Base-by-base conservation (phyloP, 2,113 vertebrate genomes). In the Oncorhynchus nerka region DNA sequence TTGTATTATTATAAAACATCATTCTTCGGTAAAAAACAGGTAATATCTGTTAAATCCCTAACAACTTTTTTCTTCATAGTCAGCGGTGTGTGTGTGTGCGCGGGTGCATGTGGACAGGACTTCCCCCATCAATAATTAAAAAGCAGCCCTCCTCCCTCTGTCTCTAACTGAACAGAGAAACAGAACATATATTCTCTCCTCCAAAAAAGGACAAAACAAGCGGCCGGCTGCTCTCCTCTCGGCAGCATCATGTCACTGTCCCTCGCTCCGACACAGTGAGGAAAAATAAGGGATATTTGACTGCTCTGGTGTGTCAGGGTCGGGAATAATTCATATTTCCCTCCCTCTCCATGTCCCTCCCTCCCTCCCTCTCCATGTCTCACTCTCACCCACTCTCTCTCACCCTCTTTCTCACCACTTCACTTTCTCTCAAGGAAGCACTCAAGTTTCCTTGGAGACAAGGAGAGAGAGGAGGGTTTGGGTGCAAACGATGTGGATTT, bases 101-200 rank as follows among this genome's bases (percentile, higher is more conserved):
- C 13, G 20, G 70, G 5, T 71, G 49, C 70, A 75, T 80, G 70
- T 34, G n/a, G 45, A 80, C 76, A 80, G 84, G 83, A 89, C 79
- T 88, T 89, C 86, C 87, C 85, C 84, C 80, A 83, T 90, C 83
- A 87, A 82, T 89, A 86, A 90, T 91, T 90, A n/a, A 62, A 20
- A 66, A 66, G 11, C 68, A 26, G 22, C 39, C 68, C 68, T 45
- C 19, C 0, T 45, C 68, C 34, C 68, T 70, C 20, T 70, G 19
- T 22, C 16, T n/a, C 34, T 22, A 15, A 19, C 67, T n/a, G n/a
- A 62, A 62, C 59, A 62, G 59, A 62, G 59, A 55, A 55, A 55
- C 51, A 55, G 12, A 55, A 55, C 15, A 51, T 16, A 3, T 19
- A 15, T 5, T 55, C 51, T 55, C 51, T 51, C 15, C 49, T 51